Percentiles rank a stretch among this genome's conserved stretches.
Evolutionary conservation across 1,140 invertebrate species (phyloP).

Genomic region (Cardiocondyla obscurior): DNA sequence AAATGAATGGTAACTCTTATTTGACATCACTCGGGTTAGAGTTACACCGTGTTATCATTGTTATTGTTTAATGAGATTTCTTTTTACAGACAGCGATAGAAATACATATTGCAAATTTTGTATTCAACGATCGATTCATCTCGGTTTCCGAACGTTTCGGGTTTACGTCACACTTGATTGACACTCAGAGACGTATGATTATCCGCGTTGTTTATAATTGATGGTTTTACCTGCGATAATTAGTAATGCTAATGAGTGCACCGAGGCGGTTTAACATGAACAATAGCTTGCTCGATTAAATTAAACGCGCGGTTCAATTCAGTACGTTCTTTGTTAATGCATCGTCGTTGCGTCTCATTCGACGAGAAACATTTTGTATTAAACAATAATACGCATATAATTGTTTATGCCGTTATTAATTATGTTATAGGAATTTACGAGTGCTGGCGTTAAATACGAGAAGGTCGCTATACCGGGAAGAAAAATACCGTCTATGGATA

Average conservation of each 20-base stretch:
- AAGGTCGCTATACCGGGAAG: conserved; percentile 85
- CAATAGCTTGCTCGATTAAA: conserved; percentile 33
- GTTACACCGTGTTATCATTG: background rate
- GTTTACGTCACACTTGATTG: background rate
- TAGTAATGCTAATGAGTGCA: conserved; percentile 66
- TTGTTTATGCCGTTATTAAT: conserved; percentile 20
- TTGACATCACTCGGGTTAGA: conserved; percentile 32
- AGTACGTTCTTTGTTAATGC: conserved; percentile 7
- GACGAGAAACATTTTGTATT: conserved; percentile 1
- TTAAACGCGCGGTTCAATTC: conserved; percentile 11
- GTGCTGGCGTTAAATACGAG: conserved; percentile 80
- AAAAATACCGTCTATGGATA: conserved; percentile 79
- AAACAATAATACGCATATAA: background rate
- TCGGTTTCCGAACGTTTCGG: background rate
- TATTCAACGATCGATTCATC: conserved; percentile 24
- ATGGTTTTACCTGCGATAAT: conserved; percentile 64
- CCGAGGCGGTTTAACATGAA: conserved; percentile 4
- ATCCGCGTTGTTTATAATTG: conserved; percentile 67
- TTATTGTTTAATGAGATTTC: background rate
- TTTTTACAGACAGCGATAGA: background rate
- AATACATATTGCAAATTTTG: conserved; percentile 23
- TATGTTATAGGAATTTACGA: conserved; percentile 79
- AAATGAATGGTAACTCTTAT: conserved; percentile 41
- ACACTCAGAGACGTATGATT: conserved; percentile 54
- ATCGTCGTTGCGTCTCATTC: background rate